These are phyloP conservation scores for Sialis fuliginosa DNA, from an alignment of 2,888 invertebrate genomes.

Conservation along the genomic window DNA sequence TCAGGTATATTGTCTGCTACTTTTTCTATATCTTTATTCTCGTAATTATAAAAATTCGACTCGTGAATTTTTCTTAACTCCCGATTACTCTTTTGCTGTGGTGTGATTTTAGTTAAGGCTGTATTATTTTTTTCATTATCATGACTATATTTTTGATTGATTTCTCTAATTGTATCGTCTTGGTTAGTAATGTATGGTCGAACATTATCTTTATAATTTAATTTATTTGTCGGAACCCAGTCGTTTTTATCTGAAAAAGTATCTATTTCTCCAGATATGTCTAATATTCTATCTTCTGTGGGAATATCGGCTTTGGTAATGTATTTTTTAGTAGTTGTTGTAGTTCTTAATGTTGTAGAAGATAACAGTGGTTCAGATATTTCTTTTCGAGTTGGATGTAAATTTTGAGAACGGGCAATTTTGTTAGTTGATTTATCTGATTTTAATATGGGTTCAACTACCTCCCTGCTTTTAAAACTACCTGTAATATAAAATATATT, in stretches of 20 bases:
- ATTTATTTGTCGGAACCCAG: conserved; percentile 1
- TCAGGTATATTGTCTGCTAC: background rate
- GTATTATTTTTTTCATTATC: no score
- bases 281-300: no score
- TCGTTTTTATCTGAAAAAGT: conserved; percentile 11
- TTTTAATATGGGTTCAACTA: conserved; percentile 56
- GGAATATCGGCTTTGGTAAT: no score
- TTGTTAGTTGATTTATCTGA: conserved; percentile 36
- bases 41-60: background rate
- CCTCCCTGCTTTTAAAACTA: conserved; percentile 29
- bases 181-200: no score
- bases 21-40: background rate
- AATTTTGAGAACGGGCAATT: conserved; percentile 29
- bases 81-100: no score
- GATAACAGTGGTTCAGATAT: conserved; percentile 47
- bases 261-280: no score
- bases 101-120: no score
- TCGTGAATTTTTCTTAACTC: background rate
- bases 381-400: conserved; percentile 22
- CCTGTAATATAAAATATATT: background rate
- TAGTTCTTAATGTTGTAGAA: conserved; percentile 26
- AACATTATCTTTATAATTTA: no score
- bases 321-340: conserved; percentile 14
- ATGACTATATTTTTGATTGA: no score
- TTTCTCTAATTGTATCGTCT: no score